phyloP scores from a whole-genome alignment of 2,888 invertebrate genomes.

The Mycogona germanica region DNA sequence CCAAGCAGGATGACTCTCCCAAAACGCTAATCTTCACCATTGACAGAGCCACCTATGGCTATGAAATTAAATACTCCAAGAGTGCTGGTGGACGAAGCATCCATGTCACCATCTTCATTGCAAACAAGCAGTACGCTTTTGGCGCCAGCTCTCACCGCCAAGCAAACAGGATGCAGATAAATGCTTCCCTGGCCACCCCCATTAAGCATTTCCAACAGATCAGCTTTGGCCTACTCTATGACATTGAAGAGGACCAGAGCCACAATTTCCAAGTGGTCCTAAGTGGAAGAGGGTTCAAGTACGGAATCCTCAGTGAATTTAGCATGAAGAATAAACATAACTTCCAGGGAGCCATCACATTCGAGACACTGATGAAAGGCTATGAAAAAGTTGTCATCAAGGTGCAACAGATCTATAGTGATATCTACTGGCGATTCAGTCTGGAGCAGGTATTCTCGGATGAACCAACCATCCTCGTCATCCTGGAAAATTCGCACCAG shows the following conservation, averaged over 20 bases:
- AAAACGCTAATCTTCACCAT: not conserved
- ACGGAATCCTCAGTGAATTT: not conserved
- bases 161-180: not conserved
- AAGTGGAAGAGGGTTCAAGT: not conserved
- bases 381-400: conserved; percentile 3
- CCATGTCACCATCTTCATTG: not conserved
- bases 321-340: not conserved
- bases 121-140: not conserved
- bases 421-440: not conserved
- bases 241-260: not conserved
- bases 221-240: not conserved
- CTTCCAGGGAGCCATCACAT: not conserved
- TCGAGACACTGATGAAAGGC: conserved; percentile 5
- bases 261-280: not conserved
- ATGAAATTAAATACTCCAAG: not conserved
- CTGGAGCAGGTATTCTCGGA: conserved; percentile 18
- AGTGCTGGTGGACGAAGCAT: not conserved
- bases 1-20: not conserved
- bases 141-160: not conserved
- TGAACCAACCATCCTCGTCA: conserved; percentile 1
- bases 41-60: conserved; percentile 4
- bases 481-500: conserved; percentile 10
- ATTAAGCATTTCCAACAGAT: not conserved
- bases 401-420: not conserved
- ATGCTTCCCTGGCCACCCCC: not conserved